A percentile compares a stretch with the other conserved stretches of the same genome.
Conservation (phyloP, 1,140 invertebrate species). For the Arion vulgaris region DNA sequence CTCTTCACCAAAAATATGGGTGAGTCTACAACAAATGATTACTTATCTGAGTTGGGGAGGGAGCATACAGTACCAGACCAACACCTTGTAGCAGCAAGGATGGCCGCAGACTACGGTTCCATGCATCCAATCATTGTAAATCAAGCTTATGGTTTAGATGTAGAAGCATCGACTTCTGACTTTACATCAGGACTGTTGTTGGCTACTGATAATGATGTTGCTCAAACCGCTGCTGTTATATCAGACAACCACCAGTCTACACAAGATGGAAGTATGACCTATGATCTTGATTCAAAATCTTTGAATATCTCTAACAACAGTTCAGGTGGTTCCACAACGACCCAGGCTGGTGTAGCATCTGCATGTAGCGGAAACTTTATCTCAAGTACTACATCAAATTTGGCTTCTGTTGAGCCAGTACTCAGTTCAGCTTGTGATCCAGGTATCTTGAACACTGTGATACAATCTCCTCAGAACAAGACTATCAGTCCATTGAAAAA, state of each 20-base stretch:
- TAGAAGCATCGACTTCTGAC: background rate
- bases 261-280: background rate
- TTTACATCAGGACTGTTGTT: background rate
- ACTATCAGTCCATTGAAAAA: background rate
- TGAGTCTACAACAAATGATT: background rate
- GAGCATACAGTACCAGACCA: background rate
- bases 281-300: background rate
- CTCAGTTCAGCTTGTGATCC: background rate
- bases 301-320: background rate
- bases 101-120: conserved; percentile 16
- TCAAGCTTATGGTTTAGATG: background rate
- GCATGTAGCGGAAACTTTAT: background rate
- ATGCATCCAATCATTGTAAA: conserved; percentile 1
- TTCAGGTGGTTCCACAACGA: background rate
- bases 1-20: background rate
- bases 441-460: background rate
- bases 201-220: background rate
- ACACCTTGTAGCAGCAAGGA: background rate
- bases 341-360: background rate
- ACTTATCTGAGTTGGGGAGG: background rate
- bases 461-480: conserved; percentile 22
- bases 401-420: background rate
- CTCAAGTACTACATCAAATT: background rate
- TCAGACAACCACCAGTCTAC: background rate
- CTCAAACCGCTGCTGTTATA: background rate